A percentile compares a stretch with the other conserved stretches of the same genome.
Evolutionary conservation across 1,140 invertebrate species (phyloP).

Genomic region (Formica selysi): DNA sequence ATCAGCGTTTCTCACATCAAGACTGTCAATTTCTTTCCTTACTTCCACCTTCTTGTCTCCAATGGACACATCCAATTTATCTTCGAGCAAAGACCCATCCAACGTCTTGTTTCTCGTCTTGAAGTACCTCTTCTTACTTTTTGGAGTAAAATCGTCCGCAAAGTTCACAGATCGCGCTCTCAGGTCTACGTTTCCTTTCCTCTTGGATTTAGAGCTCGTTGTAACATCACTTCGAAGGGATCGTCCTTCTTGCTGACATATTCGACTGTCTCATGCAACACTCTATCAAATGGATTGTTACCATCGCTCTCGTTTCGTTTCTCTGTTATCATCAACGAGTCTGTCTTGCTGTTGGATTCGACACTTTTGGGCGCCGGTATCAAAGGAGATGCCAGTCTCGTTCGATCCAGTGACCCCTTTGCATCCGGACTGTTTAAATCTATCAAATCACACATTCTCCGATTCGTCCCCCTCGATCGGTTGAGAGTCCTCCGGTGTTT

Average conservation of each 20-base stretch:
- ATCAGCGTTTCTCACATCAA: constrained; percentile 52
- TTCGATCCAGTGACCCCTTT: neutral
- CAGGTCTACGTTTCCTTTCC: neutral
- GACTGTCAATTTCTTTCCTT: constrained; percentile 39
- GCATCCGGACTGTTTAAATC: constrained; percentile 76
- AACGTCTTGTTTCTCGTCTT: constrained; percentile 75
- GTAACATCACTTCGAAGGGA: constrained; percentile 80
- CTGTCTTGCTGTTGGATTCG: neutral
- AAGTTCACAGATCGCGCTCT: constrained; percentile 40
- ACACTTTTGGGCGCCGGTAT: constrained; percentile 74
- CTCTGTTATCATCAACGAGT: constrained; percentile 1
- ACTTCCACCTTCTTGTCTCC: neutral
- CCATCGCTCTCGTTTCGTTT: constrained; percentile 72
- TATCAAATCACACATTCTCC: constrained; percentile 79
- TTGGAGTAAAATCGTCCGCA: constrained; percentile 63
- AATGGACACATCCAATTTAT: neutral
- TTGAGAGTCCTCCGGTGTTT: neutral
- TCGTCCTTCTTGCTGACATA: constrained; percentile 79
- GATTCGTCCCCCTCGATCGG: no score
- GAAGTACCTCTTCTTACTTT: constrained; percentile 51
- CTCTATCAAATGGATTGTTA: constrained; percentile 82
- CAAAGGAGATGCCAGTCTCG: constrained; percentile 76
- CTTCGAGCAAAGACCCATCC: constrained; percentile 64
- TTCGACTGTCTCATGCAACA: constrained; percentile 76
- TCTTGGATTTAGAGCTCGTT: constrained; percentile 72